Percentiles rank a stretch among this genome's conserved stretches.
phyloP scores from a whole-genome alignment of 1,140 invertebrate genomes.

The Pseudomyrmex pallidus region DNA sequence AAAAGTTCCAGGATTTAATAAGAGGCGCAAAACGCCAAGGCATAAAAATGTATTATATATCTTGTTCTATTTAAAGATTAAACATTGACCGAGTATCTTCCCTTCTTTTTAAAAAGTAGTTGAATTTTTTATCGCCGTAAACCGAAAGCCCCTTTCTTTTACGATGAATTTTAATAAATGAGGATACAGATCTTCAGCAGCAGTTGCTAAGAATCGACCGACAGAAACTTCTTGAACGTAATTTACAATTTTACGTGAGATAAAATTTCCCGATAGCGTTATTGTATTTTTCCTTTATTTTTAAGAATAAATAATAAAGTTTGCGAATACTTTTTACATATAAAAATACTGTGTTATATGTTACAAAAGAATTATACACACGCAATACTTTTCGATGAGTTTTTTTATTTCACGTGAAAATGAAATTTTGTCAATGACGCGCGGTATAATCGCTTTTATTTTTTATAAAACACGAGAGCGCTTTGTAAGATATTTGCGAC shows the following conservation, averaged over 20 bases:
- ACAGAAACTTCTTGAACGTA: slow-evolving; percentile 2
- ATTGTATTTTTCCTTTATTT: no score
- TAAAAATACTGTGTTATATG: no score
- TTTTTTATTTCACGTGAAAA: not conserved
- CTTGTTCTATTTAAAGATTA: slow-evolving; percentile 51
- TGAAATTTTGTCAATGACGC: not conserved
- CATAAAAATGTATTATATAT: slow-evolving; percentile 46
- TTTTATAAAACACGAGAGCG: not conserved
- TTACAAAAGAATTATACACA: no score
- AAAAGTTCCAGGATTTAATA: slow-evolving; percentile 54
- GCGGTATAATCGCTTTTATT: not conserved
- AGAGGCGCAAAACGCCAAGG: slow-evolving; percentile 15
- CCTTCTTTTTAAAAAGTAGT: slow-evolving; percentile 42
- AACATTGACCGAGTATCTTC: slow-evolving; percentile 40
- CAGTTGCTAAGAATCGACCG: not conserved
- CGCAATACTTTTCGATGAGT: no score
- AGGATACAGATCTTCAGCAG: slow-evolving; percentile 7
- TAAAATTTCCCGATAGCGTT: no score
- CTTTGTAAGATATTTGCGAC: not conserved
- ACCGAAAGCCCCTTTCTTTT: slow-evolving; percentile 32
- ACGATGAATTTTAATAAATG: slow-evolving; percentile 52
- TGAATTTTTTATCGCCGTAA: slow-evolving; percentile 42
- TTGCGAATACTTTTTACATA: no score
- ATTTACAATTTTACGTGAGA: not conserved
- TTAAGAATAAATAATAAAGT: no score